Evolutionary conservation across 2,113 vertebrate genomes (phyloP), one percentile per base, ranked within the genome.

Genomic region (Rhizomys pruinosus): DNA sequence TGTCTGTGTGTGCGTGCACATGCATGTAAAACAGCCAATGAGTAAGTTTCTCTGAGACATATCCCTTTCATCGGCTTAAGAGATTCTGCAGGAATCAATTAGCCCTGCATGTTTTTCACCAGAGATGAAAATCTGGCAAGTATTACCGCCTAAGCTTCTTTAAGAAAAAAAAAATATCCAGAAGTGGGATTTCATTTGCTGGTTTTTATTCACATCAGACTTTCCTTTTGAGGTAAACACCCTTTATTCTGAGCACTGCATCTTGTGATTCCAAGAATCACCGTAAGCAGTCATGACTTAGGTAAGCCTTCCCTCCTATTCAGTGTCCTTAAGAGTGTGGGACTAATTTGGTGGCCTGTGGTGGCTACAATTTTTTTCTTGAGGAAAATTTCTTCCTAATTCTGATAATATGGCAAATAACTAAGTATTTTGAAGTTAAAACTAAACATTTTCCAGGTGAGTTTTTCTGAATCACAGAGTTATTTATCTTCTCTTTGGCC

Each of bases 31-130:
- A 95, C 7, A 96, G 95, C 37, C 91, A 93, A 96, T 27, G 66
- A 89, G 55, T 80, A 71, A 57, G 64, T 95, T 96, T 97, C 68
- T 96, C 96, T 88, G 96, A 97, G 93, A 96, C 84, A 47, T 47
- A 87, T 95, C 85, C 76, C 90, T 97, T 98, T 98, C 97, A 97
- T 97, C 90, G 34, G 78, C 59, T 82, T 95, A 97, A 97, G 93
- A 96, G 94, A 96, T 80, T 96, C 92, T 96, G 91, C 97, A 98
- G 95, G 94, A 98, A 98, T 97, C 96, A 96, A 97, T 97, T 97
- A 97, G 91, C 55, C 74, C 76, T 76, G 73, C 47, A 66, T 96
- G 74, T 93, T 96, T 97, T 94, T 96, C 87, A 84, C 93, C 73
- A 97, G 97, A 98, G 93, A 96, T 89, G 72, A 97, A 97, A 97